phyloP scores from a whole-genome alignment of 2,113 vertebrate genomes.

The Corythornis vintsioides region DNA sequence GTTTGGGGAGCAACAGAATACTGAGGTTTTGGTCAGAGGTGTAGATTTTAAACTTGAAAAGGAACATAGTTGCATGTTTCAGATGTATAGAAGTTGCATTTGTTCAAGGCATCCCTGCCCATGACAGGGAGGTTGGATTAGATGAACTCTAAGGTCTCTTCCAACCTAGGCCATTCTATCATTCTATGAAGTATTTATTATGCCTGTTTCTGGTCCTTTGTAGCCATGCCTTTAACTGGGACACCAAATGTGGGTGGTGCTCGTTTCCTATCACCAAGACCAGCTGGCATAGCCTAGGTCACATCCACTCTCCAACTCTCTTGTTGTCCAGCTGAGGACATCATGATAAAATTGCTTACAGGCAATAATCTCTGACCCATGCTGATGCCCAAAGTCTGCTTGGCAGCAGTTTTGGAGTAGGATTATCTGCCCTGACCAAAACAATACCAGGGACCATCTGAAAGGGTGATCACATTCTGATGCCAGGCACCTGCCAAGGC shows the following conservation, averaged over 20 bases:
- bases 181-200: too few species aligned
- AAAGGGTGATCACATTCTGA: background rate
- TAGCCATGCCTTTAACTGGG: background rate
- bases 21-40: background rate
- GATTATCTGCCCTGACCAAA: background rate
- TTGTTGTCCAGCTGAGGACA: background rate
- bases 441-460: background rate
- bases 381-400: background rate
- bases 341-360: background rate
- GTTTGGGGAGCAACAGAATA: background rate
- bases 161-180: too few species aligned
- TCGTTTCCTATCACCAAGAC: background rate
- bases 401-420: background rate
- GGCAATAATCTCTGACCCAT: background rate
- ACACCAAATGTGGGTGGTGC: background rate
- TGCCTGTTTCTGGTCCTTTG: background rate
- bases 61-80: background rate
- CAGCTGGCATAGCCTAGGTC: background rate
- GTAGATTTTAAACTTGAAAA: background rate
- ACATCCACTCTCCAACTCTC: background rate
- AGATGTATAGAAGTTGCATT: background rate
- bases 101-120: background rate
- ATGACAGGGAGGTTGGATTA: too few species aligned
- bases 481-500: background rate
- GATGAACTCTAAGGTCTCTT: too few species aligned